A percentile compares a stretch with the other conserved stretches of the same genome.
phyloP scores from a whole-genome alignment of 2,888 invertebrate genomes.

The Rhopalosiphum nymphaeae region DNA sequence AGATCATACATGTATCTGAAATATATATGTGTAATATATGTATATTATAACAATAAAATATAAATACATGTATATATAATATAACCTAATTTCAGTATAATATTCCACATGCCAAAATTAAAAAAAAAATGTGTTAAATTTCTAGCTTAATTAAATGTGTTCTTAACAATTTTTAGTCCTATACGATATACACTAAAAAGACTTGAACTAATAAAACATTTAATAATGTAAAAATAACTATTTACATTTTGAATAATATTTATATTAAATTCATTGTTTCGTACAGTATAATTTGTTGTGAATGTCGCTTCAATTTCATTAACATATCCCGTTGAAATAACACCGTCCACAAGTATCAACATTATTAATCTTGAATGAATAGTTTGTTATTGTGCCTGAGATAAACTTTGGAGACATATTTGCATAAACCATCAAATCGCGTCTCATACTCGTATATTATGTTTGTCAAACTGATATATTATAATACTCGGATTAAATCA shows the following conservation, averaged over 20 bases:
- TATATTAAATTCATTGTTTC: background rate
- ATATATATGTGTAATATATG: too few relatives aligned
- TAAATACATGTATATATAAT: background rate
- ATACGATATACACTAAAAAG: background rate
- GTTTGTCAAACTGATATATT: background rate
- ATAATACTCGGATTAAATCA: background rate
- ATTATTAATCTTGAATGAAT: constrained; percentile 20
- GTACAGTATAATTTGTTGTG: background rate
- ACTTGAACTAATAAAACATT: background rate
- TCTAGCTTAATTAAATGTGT: background rate
- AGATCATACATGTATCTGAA: too few relatives aligned
- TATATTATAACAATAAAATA: too few relatives aligned
- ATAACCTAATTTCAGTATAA: background rate
- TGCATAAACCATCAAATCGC: constrained; percentile 4
- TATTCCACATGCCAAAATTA: background rate
- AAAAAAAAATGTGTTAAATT: background rate
- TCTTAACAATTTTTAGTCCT: background rate
- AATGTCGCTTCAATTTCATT: background rate
- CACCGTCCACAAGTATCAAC: constrained; percentile 2
- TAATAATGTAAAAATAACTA: background rate
- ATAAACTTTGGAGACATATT: constrained; percentile 21
- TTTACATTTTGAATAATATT: background rate
- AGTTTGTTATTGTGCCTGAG: background rate
- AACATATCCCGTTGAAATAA: constrained; percentile 11
- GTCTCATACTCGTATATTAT: background rate